Percentiles rank a stretch among this genome's conserved stretches.
These are phyloP conservation scores for Macrotis lagotis DNA, from an alignment of 2,113 vertebrate species.

Conservation along the genomic window DNA sequence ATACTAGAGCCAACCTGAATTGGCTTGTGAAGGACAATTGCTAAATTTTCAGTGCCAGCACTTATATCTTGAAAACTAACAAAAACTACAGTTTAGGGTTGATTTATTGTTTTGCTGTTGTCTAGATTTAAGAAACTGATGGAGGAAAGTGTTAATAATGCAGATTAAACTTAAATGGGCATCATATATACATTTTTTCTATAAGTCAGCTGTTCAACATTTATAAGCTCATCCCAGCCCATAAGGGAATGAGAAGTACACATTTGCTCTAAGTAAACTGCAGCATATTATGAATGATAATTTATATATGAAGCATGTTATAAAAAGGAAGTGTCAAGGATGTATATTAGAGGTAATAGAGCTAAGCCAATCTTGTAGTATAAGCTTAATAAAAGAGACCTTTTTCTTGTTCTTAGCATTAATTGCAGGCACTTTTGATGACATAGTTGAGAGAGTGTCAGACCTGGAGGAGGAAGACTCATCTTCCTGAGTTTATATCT, in stretches of 20 bases:
- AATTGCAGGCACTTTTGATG: not conserved
- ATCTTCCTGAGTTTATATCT: no score
- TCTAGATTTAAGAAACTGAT: not conserved
- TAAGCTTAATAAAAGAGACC: not conserved
- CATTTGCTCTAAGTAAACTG: not conserved
- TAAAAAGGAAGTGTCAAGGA: not conserved
- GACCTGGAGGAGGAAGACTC: not conserved
- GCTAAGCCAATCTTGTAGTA: not conserved
- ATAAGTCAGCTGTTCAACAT: not conserved
- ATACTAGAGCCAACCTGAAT: not conserved
- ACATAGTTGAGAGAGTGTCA: not conserved
- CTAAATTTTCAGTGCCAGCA: not conserved
- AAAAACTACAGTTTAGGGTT: not conserved
- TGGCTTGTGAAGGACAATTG: not conserved
- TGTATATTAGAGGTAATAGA: not conserved
- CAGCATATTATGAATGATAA: not conserved
- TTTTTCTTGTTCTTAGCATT: not conserved
- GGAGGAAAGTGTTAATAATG: not conserved
- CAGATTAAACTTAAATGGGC: not conserved
- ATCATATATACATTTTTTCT: not conserved
- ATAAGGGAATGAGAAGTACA: not conserved
- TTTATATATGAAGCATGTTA: not conserved
- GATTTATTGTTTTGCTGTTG: not conserved
- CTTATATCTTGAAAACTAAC: not conserved
- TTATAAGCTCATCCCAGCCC: not conserved